These are phyloP conservation scores for Adelognathus sp. DNA, from an alignment of 2,888 invertebrate genomes.

Conservation along the genomic window DNA sequence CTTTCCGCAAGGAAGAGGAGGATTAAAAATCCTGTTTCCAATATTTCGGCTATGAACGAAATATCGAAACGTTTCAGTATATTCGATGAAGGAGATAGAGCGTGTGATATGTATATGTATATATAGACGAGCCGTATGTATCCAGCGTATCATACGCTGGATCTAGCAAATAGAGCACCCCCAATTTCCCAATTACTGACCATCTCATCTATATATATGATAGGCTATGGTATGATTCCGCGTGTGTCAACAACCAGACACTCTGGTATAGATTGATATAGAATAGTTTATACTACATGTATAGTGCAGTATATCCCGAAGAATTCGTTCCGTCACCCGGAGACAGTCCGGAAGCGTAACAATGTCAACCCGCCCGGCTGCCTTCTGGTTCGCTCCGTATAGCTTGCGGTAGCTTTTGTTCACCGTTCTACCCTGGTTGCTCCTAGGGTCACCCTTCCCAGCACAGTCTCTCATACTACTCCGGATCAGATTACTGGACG, in stretches of 20 bases:
- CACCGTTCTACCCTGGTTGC: constrained; percentile 44
- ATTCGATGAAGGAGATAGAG: constrained; percentile 8
- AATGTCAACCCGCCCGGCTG: constrained; percentile 72
- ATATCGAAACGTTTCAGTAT: background rate
- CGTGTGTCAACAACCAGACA: no score
- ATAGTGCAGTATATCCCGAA: background rate
- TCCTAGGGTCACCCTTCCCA: constrained; percentile 10
- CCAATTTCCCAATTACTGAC: no score
- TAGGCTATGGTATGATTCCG: no score
- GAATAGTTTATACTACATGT: background rate
- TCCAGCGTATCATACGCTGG: no score
- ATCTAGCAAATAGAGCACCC: no score
- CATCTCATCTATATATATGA: no score
- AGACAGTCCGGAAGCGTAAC: constrained; percentile 70
- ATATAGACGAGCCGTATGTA: no score
- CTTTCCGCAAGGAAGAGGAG: no score
- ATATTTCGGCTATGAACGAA: no score
- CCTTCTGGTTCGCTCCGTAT: constrained; percentile 72
- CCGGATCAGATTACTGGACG: constrained; percentile 75
- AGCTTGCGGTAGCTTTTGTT: constrained; percentile 72
- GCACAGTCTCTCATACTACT: constrained; percentile 7
- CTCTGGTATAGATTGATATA: no score
- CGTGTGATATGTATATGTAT: constrained; percentile 27
- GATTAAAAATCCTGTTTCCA: no score
- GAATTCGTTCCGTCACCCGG: constrained; percentile 49